phyloP scores from a whole-genome alignment of 2,797 vertebrate genomes.

The Anguilla marmorata region DNA sequence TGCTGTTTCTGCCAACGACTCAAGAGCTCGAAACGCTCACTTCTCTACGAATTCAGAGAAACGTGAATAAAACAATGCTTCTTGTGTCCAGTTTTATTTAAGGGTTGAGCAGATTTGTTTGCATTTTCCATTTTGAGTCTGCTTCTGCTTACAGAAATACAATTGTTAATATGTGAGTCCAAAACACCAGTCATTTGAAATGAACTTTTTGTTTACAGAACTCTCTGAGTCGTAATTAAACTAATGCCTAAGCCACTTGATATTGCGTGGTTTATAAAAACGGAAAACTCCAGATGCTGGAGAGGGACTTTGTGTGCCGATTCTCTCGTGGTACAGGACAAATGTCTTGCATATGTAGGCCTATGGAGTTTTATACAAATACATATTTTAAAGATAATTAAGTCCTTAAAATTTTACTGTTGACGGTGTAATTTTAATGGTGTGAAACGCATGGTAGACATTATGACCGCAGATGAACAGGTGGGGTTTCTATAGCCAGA shows the following conservation, averaged over 20 bases:
- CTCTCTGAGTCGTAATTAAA: not conserved
- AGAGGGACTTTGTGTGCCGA: not conserved
- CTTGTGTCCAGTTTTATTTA: conserved; percentile 15
- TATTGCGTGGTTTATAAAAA: not conserved
- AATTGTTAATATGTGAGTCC: not conserved
- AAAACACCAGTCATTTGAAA: conserved; percentile 14
- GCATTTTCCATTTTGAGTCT: not conserved
- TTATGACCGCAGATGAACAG: conserved; percentile 8
- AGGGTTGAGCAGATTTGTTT: conserved; percentile 20
- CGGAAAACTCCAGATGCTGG: conserved; percentile 24
- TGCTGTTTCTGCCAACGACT: not conserved
- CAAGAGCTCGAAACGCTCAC: conserved; percentile 1
- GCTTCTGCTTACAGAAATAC: not conserved
- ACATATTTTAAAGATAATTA: conserved; percentile 18
- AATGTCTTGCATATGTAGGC: conserved; percentile 18
- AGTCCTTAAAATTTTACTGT: conserved; percentile 14
- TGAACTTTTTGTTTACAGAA: conserved; percentile 1
- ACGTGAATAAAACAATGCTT: not conserved
- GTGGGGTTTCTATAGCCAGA: not conserved
- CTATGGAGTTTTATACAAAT: not conserved
- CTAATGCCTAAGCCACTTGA: not conserved
- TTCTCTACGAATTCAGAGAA: not conserved
- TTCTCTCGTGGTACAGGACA: not conserved
- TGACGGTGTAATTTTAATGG: not conserved
- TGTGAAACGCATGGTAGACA: conserved; percentile 23